Evolutionary conservation across 2,113 vertebrate genomes (phyloP).

Genomic region (Sinocyclocheilus grahami): DNA sequence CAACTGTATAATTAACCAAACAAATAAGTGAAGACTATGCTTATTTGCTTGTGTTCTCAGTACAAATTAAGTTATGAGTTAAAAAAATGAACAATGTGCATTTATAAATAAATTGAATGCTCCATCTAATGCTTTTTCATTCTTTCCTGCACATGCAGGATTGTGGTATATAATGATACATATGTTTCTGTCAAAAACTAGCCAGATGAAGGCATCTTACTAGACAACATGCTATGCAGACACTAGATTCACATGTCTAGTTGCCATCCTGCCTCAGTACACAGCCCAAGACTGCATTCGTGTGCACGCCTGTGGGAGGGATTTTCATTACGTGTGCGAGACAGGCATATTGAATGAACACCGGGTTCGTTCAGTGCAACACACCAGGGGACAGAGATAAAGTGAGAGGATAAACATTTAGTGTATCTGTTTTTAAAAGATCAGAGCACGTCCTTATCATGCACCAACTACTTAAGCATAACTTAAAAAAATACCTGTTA

Average conservation of each 20-base stretch:
- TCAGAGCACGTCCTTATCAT: not conserved
- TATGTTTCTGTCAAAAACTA: not conserved
- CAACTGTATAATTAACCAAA: not conserved
- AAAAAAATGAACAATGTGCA: not conserved
- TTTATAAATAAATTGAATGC: not conserved
- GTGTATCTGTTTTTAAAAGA: not conserved
- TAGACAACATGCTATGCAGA: not conserved
- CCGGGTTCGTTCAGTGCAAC: slow-evolving; percentile 5
- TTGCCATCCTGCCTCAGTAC: not conserved
- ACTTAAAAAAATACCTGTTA: not conserved
- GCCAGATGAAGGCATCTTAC: not conserved
- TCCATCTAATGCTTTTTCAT: not conserved
- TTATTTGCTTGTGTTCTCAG: not conserved
- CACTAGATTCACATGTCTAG: slow-evolving; percentile 6
- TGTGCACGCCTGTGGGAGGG: slow-evolving; percentile 50
- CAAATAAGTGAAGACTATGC: not conserved
- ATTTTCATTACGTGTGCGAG: slow-evolving; percentile 48
- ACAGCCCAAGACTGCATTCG: slow-evolving; percentile 24
- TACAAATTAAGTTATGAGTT: not conserved
- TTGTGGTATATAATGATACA: not conserved
- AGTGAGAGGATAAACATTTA: slow-evolving; percentile 18
- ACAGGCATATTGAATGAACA: slow-evolving; percentile 51
- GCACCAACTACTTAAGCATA: not conserved
- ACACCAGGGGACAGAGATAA: slow-evolving; percentile 30
- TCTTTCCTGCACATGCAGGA: not conserved